A percentile compares a stretch with the other conserved stretches of the same genome.
Evolutionary conservation across 1,140 invertebrate species (phyloP).

Genomic region (Arctopsyche grandis): DNA sequence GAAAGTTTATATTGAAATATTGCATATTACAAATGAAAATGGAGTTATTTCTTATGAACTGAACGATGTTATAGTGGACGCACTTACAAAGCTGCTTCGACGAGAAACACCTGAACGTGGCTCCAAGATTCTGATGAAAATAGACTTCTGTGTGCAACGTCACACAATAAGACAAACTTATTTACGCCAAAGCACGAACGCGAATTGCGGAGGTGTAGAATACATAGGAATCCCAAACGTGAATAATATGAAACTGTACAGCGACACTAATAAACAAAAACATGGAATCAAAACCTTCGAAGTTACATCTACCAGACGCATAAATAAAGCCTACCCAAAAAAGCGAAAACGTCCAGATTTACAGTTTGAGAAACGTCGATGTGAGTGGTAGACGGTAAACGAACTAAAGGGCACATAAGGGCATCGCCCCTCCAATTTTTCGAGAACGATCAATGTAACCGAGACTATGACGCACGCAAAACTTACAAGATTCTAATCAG

Average conservation of each 20-base stretch:
- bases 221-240: neutral
- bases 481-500: too few relatives aligned
- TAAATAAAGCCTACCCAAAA: neutral
- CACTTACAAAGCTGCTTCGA: constrained; percentile 46
- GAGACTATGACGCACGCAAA: neutral
- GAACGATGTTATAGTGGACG: constrained; percentile 6
- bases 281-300: too few relatives aligned
- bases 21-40: too few relatives aligned
- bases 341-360: neutral
- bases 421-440: neutral
- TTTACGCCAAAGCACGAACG: constrained; percentile 41
- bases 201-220: constrained; percentile 41
- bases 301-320: too few relatives aligned
- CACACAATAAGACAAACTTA: constrained; percentile 53
- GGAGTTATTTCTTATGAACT: too few relatives aligned
- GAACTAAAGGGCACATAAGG: neutral
- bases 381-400: neutral
- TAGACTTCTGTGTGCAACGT: constrained; percentile 53
- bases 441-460: neutral
- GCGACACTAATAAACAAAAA: too few relatives aligned
- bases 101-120: constrained; percentile 49
- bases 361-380: too few relatives aligned
- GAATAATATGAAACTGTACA: too few relatives aligned
- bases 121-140: constrained; percentile 51
- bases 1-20: too few relatives aligned